Evolutionary conservation across 2,113 vertebrate genomes (phyloP), one percentile per base, ranked within the genome.

Genomic region (Spheniscus mendiculus): DNA sequence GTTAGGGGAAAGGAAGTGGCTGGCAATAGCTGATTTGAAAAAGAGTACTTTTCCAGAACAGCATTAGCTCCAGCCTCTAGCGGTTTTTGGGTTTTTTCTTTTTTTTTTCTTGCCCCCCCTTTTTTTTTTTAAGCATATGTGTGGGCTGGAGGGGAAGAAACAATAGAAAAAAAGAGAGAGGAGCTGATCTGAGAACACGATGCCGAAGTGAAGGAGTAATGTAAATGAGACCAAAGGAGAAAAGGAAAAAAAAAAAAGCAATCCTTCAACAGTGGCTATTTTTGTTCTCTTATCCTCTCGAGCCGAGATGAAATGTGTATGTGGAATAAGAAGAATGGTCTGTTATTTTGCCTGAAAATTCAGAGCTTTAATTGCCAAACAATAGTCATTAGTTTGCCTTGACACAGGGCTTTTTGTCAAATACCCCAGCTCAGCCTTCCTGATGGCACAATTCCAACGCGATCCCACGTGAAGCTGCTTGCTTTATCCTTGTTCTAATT

Each of bases 341-440:
- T 80, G 15, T 58, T 85, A 83, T 78, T 94, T 85, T 91, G 83
- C 53, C 49, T 78, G 61, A 93, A 90, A 93, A 93, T 67, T 66
- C 69, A 90, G 73, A 93, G 85, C 83, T 90, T 87, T 94, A 96
- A 87, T 95, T 96, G 55, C 67, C 83, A 89, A 90, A 95, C 90
- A 94, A 93, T 82, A 92, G 90, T 72, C 91, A 92, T 91, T 93
- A 89, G 21, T 90, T 87, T 89, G 47, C 61, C 70, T 82, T 83
- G 61, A 94, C 83, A 96, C 52, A 83, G 89, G 83, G 90, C 56
- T 77, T 71, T 97, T 95, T 92, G 90, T 96, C 65, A 96, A 86
- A 91, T 83, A 71, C 67, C 52, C 65, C 47, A 42, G 83, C 80
- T 90, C 76, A 90, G 85, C 47, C 50, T 90, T 52, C 84, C 62